These are phyloP conservation scores for Heloderma charlesbogerti DNA, from an alignment of 2,113 vertebrate species.

Conservation along the genomic window DNA sequence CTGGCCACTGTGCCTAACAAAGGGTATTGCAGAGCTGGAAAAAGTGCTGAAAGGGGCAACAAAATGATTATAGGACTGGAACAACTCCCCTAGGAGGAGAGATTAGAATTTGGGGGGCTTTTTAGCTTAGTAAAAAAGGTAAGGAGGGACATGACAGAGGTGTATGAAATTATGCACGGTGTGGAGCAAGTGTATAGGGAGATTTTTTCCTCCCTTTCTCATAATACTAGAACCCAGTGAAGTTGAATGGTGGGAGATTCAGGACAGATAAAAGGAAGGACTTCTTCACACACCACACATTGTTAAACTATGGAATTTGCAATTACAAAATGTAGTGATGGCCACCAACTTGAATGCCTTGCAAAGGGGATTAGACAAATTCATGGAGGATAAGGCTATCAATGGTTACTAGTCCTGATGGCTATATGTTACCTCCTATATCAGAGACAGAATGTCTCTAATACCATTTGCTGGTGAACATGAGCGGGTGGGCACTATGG, in stretches of 20 bases:
- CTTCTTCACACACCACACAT: too few species aligned
- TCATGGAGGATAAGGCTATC: background rate
- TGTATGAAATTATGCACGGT: background rate
- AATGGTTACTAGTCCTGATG: background rate
- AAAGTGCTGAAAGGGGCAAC: background rate
- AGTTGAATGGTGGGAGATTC: background rate
- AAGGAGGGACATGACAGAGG: background rate
- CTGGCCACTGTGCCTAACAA: background rate
- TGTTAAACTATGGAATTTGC: background rate
- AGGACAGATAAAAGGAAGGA: background rate
- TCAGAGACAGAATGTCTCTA: background rate
- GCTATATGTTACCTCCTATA: background rate
- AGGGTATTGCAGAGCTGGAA: background rate
- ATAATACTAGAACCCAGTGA: background rate
- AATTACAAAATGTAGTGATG: background rate
- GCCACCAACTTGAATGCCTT: background rate
- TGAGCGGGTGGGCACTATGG: background rate
- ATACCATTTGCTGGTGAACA: too few species aligned
- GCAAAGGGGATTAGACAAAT: background rate
- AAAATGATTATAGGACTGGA: background rate
- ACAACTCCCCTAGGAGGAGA: background rate
- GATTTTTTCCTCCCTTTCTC: background rate
- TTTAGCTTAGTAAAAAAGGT: background rate
- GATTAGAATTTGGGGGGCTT: background rate
- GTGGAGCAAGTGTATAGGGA: background rate